These are phyloP conservation scores for Bruchidius siliquastri DNA, from an alignment of 2,888 invertebrate species.

Conservation along the genomic window DNA sequence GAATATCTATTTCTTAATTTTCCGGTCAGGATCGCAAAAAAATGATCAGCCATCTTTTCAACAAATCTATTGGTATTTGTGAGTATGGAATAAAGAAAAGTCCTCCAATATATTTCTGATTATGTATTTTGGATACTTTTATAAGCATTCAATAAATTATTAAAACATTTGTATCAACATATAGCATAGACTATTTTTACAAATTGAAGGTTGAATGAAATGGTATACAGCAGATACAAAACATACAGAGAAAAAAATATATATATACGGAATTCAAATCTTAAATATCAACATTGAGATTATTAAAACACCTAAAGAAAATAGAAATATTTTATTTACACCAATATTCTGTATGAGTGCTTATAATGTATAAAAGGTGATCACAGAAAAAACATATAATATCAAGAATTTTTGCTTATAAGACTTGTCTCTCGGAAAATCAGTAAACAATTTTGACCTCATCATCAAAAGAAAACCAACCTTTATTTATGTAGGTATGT, in stretches of 20 bases:
- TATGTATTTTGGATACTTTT: slow-evolving; percentile 3
- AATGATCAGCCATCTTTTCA: neutral
- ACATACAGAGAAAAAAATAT: slow-evolving; percentile 29
- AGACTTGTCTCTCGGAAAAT: neutral
- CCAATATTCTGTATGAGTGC: slow-evolving; percentile 23
- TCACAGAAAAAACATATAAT: slow-evolving; percentile 33
- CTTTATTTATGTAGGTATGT: too few relatives aligned
- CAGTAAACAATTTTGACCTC: too few relatives aligned
- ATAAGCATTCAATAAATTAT: slow-evolving; percentile 36
- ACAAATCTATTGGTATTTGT: too few relatives aligned
- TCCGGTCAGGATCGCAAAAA: too few relatives aligned
- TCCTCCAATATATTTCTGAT: neutral
- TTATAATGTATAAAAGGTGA: slow-evolving; percentile 36
- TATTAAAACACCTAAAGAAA: slow-evolving; percentile 31
- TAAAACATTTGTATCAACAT: slow-evolving; percentile 36
- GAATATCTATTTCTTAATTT: too few relatives aligned
- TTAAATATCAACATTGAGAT: slow-evolving; percentile 34
- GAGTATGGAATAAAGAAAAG: neutral
- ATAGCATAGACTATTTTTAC: slow-evolving; percentile 29
- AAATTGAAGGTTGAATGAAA: slow-evolving; percentile 29
- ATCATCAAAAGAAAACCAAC: too few relatives aligned
- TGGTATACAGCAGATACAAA: slow-evolving; percentile 21
- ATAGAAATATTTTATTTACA: slow-evolving; percentile 24
- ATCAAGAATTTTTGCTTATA: neutral
- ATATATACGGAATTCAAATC: slow-evolving; percentile 11